Evolutionary conservation across 2,797 vertebrate genomes (phyloP).

Genomic region (Thripadectes ignobilis): DNA sequence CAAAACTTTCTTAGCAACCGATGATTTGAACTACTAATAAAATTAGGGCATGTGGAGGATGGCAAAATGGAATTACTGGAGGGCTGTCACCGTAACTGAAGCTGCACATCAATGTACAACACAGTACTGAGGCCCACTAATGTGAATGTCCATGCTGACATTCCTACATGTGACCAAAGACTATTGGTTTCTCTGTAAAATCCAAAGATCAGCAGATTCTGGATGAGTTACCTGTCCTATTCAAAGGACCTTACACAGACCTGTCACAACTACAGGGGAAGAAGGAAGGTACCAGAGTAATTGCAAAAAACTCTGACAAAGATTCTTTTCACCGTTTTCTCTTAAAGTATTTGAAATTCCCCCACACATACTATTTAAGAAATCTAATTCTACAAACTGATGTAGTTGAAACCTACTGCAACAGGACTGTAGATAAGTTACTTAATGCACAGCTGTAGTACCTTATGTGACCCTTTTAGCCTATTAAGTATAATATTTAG

Average conservation of each 20-base stretch:
- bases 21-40: background rate
- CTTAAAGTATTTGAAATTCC: background rate
- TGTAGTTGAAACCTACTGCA: background rate
- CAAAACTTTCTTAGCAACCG: background rate
- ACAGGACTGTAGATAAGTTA: background rate
- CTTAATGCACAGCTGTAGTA: background rate
- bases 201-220: background rate
- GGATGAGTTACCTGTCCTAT: background rate
- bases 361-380: background rate
- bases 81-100: background rate
- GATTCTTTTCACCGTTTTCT: background rate
- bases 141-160: background rate
- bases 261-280: background rate
- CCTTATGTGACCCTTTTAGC: background rate
- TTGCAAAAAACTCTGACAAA: background rate
- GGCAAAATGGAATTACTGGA: background rate
- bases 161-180: background rate
- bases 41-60: background rate
- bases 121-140: background rate
- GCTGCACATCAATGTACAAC: background rate
- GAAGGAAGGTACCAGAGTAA: background rate
- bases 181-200: accelerated
- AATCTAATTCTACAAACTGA: background rate
- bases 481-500: background rate
- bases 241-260: background rate